Evolutionary conservation across 2,113 vertebrate genomes (phyloP), one percentile per base, ranked within the genome.

Genomic region (Sardina pilchardus): DNA sequence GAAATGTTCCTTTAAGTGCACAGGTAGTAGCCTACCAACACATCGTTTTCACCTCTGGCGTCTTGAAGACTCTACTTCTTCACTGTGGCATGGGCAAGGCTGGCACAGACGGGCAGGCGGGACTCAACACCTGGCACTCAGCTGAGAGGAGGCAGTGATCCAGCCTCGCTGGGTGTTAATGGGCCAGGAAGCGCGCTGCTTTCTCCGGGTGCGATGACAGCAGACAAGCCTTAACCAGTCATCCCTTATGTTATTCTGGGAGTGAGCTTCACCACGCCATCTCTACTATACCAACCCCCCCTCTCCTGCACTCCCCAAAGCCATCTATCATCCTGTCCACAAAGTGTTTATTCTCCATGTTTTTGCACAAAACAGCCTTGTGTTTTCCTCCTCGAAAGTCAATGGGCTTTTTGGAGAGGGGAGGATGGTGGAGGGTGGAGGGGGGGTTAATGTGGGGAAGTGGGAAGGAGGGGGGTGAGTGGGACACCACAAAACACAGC

Each of bases 361-460:
- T 71, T 71, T 71, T 30, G n/a, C 63, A 71, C 63, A 71, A 71
- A 71, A 71, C 63, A 71, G 26, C 63, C 63, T 71, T 71, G 63
- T 71, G 63, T 71, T 71, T 71, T 71, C 63, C 63, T 71, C 63
- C 63, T 71, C 30, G 26, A 71, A 71, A 71, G n/a, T 71, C 26
- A 71, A 71, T 30, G 63, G 63, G 63, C n/a, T 26, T 63, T 53
- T 47, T 47, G 45, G 45, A 47, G 17, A 17, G 50, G 21, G 24
- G 6, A n/a, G n/a, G n/a, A n/a, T n/a, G n/a, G n/a, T n/a, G n/a
- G n/a, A n/a, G n/a, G n/a, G n/a, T n/a, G n/a, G n/a, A n/a, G n/a
- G n/a, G n/a, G n/a, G n/a, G n/a, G n/a, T n/a, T n/a, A n/a, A n/a
- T n/a, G n/a, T n/a, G n/a, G n/a, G n/a, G n/a, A n/a, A n/a, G n/a